phyloP scores from a whole-genome alignment of 92 coral and sea anemone species.

The Palythoa grandiflora region DNA sequence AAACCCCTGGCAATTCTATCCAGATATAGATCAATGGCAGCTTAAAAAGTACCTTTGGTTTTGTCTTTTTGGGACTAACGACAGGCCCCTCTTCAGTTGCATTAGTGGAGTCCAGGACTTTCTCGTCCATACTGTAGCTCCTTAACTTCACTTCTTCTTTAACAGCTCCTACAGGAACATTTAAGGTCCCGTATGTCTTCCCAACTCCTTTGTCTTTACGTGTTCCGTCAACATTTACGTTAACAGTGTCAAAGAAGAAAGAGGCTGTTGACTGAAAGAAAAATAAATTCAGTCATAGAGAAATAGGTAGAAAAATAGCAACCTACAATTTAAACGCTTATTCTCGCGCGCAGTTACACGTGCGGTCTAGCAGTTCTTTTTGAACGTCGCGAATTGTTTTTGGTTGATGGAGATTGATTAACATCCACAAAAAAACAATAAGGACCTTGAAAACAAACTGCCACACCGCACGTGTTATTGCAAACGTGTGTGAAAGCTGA shows the following conservation, averaged over 20 bases:
- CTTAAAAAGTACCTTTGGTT: constrained; percentile 26
- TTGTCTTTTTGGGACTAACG: constrained; percentile 38
- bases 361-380: too few relatives aligned
- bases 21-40: background rate
- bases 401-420: too few relatives aligned
- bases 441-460: too few relatives aligned
- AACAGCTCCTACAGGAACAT: constrained; percentile 95
- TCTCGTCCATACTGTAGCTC: constrained; percentile 85
- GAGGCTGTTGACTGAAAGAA: constrained; percentile 72
- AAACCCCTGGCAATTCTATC: too few relatives aligned
- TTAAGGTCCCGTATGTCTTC: constrained; percentile 92
- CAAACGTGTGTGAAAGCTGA: too few relatives aligned
- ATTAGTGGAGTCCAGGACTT: constrained; percentile 40
- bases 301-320: background rate
- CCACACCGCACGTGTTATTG: too few relatives aligned
- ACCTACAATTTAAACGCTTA: too few relatives aligned
- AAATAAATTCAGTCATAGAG: background rate
- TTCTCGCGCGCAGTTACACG: too few relatives aligned
- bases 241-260: constrained; percentile 98
- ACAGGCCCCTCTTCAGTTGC: constrained; percentile 41
- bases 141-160: constrained; percentile 84
- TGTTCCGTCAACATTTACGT: constrained; percentile 84
- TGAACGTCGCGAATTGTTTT: too few relatives aligned
- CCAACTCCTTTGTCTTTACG: constrained; percentile 92
- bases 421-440: too few relatives aligned